phyloP scores from a whole-genome alignment of 2,113 vertebrate species.

The Castor canadensis region DNA sequence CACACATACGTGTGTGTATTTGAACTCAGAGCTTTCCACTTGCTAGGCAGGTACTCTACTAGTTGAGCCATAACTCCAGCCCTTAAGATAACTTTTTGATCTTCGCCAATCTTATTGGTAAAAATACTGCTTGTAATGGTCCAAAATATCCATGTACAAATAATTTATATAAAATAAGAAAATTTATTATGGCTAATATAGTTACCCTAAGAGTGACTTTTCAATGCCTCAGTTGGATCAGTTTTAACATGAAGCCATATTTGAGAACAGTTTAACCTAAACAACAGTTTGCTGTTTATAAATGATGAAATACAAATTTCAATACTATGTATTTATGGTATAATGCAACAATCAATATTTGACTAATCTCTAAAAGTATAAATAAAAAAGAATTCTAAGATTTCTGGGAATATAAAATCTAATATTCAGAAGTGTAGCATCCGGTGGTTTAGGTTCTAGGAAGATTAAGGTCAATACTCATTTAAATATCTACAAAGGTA shows the following conservation, averaged over 20 bases:
- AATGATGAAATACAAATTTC: neutral
- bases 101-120: neutral
- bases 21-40: too few relatives aligned
- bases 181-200: neutral
- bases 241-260: neutral
- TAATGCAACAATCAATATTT: neutral
- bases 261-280: neutral
- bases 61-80: too few relatives aligned
- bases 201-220: neutral
- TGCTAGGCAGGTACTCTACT: too few relatives aligned
- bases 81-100: neutral
- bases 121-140: neutral
- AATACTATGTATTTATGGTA: neutral
- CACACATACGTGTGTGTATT: too few relatives aligned
- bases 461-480: neutral
- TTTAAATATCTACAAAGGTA: too few relatives aligned
- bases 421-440: neutral
- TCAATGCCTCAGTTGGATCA: neutral
- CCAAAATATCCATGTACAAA: neutral
- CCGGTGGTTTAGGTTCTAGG: neutral
- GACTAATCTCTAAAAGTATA: neutral
- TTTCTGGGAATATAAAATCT: neutral
- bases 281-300: neutral
- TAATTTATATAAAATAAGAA: slow-evolving; percentile 26
- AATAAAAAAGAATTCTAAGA: neutral